Base-by-base conservation (phyloP, 2,888 invertebrate species). In the Drosophila crucigera region DNA sequence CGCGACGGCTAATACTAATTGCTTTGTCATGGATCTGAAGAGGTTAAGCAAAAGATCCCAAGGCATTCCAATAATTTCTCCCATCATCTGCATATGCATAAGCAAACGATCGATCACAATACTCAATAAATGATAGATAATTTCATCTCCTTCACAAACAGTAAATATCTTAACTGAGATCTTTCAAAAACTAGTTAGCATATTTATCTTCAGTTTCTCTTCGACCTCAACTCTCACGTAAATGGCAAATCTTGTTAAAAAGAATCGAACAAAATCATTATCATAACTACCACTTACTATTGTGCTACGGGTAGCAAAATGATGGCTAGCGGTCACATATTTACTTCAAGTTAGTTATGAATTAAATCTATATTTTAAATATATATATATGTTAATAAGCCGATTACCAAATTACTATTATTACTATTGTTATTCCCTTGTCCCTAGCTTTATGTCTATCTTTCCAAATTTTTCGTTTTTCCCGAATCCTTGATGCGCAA, bases 11-110 rank as follows among this genome's bases (percentile, higher is more conserved):
- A 31, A 43, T 35, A 61, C 68, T 64, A 76, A 76, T 79, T 69
- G 75, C 70, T 61, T 50, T 68, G 78, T 66, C 69, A 73, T 58
- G 68, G 35, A 37, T 33, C 52, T 22, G 43, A 22, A 50, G 5
- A 33, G 55, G 50, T 25, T 73, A 55, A 37, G 25, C 52, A 25
- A 39, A n/a, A 22, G 37, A 35, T 58, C 43, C 66, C 28, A 28
- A 37, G 47, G 50, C 37, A 49, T 19, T 37, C 19, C 19, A 47
- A 47, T 16, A 47, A 47, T 52, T 33, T 43, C 50, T 37, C n/a
- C 39, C 35, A 69, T 25, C 35, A 63, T 72, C 62, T 68, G 64
- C 64, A 62, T 58, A 52, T 65, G 65, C 47, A 62, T 61, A 55
- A 37, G 19, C 41, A 10, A 58, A 54, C 55, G 25, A 70, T 78